Percentiles rank a stretch among this genome's conserved stretches.
Evolutionary conservation across 2,797 vertebrate genomes (phyloP).

Genomic region (Anableps anableps): DNA sequence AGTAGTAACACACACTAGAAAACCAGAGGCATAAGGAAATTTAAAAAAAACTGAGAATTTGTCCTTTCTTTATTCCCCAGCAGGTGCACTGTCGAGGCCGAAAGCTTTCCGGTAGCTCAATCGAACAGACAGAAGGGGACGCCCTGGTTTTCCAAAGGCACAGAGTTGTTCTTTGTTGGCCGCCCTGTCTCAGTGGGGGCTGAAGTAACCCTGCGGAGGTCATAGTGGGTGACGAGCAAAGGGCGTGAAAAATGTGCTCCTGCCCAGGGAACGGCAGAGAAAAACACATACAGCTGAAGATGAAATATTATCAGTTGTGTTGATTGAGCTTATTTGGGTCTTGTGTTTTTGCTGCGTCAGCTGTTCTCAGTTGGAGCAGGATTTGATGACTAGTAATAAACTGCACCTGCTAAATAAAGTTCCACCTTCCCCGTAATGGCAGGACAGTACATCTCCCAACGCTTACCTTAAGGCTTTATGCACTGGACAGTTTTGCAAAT

Average conservation of each 20-base stretch:
- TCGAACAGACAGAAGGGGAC: constrained; percentile 9
- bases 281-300: constrained; percentile 46
- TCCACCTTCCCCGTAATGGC: constrained; percentile 32
- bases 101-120: not conserved
- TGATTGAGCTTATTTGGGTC: constrained; percentile 83
- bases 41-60: not conserved
- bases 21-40: not conserved
- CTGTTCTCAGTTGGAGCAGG: constrained; percentile 64
- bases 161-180: not conserved
- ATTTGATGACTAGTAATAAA: constrained; percentile 83
- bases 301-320: constrained; percentile 79
- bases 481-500: constrained; percentile 71
- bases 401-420: constrained; percentile 83
- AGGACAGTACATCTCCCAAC: constrained; percentile 58
- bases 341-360: constrained; percentile 74
- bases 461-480: constrained; percentile 64
- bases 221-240: constrained; percentile 28
- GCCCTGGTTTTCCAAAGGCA: constrained; percentile 55
- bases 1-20: constrained; percentile 1
- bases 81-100: not conserved
- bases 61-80: not conserved
- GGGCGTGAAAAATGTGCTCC: constrained; percentile 64
- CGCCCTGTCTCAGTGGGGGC: constrained; percentile 7
- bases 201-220: constrained; percentile 61
- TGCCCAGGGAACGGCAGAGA: constrained; percentile 30